A percentile compares a stretch with the other conserved stretches of the same genome.
These are phyloP conservation scores for Mixornis gularis DNA, from an alignment of 2,113 vertebrate species.

Conservation along the genomic window DNA sequence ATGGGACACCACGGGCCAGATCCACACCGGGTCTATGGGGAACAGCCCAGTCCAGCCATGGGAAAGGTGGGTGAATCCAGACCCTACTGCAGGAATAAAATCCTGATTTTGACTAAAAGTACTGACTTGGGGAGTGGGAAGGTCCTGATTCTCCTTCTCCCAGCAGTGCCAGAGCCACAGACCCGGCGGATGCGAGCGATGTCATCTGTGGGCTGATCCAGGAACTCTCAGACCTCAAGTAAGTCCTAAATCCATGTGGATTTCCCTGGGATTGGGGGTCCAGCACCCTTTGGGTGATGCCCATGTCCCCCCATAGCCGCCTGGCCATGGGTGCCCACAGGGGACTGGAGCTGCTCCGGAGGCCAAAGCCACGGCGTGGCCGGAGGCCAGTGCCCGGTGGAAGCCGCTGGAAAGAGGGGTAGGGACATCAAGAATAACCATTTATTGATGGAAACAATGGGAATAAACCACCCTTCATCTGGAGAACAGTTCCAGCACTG, in stretches of 20 bases:
- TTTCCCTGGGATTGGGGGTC: neutral
- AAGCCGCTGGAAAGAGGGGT: neutral
- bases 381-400: neutral
- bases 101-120: neutral
- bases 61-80: neutral
- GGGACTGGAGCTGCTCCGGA: neutral
- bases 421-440: neutral
- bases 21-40: rapidly evolving
- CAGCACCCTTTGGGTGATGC: neutral
- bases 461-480: neutral
- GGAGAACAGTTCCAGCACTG: neutral
- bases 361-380: neutral
- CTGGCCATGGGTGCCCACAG: neutral
- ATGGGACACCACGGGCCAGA: neutral
- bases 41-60: rapidly evolving
- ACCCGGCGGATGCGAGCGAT: rapidly evolving
- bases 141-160: too few relatives aligned
- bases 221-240: neutral
- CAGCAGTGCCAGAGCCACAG: neutral
- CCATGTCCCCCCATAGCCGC: neutral
- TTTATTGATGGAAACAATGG: neutral
- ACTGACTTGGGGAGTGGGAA: neutral
- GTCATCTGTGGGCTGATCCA: neutral
- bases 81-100: neutral
- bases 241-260: rapidly evolving